Percentiles rank a stretch among this genome's conserved stretches.
Conservation (phyloP, 2,888 invertebrate genomes). For the Epinotia demarniana region DNA sequence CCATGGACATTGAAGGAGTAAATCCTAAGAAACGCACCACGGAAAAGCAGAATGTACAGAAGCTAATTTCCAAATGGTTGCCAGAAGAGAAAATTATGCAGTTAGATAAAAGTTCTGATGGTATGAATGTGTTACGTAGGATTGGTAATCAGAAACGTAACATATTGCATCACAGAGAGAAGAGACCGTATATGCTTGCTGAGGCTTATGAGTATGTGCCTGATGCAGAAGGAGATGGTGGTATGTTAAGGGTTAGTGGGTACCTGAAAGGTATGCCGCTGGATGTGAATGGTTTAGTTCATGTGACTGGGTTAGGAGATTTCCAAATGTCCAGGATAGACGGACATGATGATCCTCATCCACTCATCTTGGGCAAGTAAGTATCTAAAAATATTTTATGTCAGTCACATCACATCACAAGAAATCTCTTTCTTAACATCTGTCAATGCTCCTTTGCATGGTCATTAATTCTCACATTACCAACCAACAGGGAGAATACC, state of each 20-base stretch:
- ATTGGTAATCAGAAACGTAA: conserved; percentile 94
- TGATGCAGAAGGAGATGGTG: conserved; percentile 76
- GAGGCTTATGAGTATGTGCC: conserved; percentile 90
- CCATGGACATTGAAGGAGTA: conserved; percentile 90
- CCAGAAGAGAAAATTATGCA: conserved; percentile 93
- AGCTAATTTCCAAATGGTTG: conserved; percentile 88
- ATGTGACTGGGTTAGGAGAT: conserved; percentile 96
- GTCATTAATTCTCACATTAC: not conserved
- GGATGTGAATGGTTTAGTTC: conserved; percentile 94
- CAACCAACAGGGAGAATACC: conserved; percentile 62
- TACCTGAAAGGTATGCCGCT: conserved; percentile 93
- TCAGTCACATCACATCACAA: no score
- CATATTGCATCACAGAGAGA: conserved; percentile 88
- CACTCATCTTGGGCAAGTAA: conserved; percentile 81
- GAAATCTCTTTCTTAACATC: no score
- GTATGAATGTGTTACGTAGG: conserved; percentile 86
- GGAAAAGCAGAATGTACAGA: conserved; percentile 87
- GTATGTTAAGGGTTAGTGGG: conserved; percentile 92
- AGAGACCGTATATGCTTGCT: conserved; percentile 92
- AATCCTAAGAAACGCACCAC: conserved; percentile 89
- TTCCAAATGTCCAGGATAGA: conserved; percentile 95
- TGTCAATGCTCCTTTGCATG: not conserved
- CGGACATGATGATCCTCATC: conserved; percentile 88
- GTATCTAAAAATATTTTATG: conserved; percentile 44
- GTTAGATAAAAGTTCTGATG: conserved; percentile 90